These are phyloP conservation scores for Tridacna gigas DNA, from an alignment of 2,888 invertebrate genomes.

Conservation along the genomic window DNA sequence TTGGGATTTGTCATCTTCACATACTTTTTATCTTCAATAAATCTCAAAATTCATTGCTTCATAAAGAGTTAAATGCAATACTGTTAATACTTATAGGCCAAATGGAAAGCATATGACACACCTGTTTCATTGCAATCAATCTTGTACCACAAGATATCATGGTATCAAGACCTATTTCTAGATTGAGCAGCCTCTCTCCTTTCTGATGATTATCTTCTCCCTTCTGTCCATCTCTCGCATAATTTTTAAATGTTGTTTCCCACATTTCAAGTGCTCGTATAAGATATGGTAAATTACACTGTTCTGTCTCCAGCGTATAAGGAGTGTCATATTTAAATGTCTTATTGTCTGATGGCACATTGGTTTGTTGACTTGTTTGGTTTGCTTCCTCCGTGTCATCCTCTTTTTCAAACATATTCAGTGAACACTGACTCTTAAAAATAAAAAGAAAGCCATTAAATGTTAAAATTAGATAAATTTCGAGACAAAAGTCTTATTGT, in stretches of 20 bases:
- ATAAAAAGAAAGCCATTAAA: too few species aligned
- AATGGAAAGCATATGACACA: conserved; percentile 41
- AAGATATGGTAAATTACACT: conserved; percentile 52
- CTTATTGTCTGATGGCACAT: neutral
- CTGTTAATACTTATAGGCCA: neutral
- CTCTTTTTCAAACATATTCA: neutral
- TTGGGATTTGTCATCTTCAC: too few species aligned
- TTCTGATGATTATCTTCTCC: neutral
- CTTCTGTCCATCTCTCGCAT: neutral
- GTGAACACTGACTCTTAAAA: neutral
- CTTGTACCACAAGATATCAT: conserved; percentile 56
- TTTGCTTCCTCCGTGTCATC: neutral
- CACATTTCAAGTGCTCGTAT: conserved; percentile 65
- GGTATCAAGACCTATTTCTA: conserved; percentile 45
- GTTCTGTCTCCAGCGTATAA: conserved; percentile 50
- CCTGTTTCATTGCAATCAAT: conserved; percentile 58
- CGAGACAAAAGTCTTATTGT: too few species aligned
- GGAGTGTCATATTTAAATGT: conserved; percentile 15
- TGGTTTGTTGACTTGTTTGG: neutral
- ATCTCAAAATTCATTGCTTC: too few species aligned
- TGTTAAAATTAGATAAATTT: too few species aligned
- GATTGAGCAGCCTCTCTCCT: conserved; percentile 4
- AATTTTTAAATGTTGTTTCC: conserved; percentile 37
- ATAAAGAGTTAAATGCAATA: neutral
- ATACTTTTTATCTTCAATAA: too few species aligned